Base-by-base conservation (phyloP, 2,797 vertebrate genomes). In the Pseudomugil tenellus region DNA sequence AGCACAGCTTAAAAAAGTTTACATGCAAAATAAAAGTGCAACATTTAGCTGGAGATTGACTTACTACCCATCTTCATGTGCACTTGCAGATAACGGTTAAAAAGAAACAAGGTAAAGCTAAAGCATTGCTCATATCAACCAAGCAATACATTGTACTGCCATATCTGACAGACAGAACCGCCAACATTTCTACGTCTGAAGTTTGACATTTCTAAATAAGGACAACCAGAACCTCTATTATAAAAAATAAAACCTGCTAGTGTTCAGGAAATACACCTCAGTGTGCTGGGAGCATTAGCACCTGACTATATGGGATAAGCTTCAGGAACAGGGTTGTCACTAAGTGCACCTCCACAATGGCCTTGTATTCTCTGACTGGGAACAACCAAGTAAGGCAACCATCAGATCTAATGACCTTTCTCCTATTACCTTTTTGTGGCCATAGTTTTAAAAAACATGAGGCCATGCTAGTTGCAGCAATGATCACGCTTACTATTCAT, bases 271-370 rank as follows among this genome's bases (percentile, higher is more conserved):
- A 55, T 52, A 58, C 29, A 37, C 31, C 32, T 34, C 21, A 72
- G 49, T 53, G 48, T 39, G 61, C 59, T 59, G 25, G 26, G 43
- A 57, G 41, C 64, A 59, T 76, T 63, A 74, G 57, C 68, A 73
- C 74, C 43, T 55, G 65, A 75, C 66, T 77, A 81, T 60, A 74
- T 46, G 58, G 21, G 49, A 78, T 74, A 64, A 55, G 62, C 67
- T 48, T 52, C 19, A 25, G 61, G 56, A 67, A 63, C 59, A 61
- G 58, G 25, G 58, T 62, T 72, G 67, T 76, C 70, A 69, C 80
- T 83, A 76, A 83, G 74, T 82, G 77, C 78, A 81, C 81, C 73
- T 78, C 61, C 77, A 58, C 79, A 90, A 83, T 76, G 66, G 72
- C 67, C 70, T 84, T 39, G 32, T 79, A 72, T 82, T 86, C 79